phyloP scores from a whole-genome alignment of 2,888 invertebrate genomes.

The Enchytraeus crypticus region DNA sequence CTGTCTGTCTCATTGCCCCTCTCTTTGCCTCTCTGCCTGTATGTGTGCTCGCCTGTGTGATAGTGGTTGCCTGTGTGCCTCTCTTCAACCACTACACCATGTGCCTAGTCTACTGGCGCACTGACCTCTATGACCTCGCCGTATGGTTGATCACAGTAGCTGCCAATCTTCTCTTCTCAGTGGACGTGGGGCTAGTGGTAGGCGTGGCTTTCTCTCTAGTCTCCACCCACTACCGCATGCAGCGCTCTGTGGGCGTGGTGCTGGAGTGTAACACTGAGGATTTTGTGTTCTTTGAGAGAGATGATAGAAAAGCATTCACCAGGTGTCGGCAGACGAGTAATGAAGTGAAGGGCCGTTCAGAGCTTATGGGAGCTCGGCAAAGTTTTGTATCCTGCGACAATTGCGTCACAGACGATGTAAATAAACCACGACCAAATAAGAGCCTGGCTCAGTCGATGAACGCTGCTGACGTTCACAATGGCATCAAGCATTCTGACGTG shows the following conservation, averaged over 20 bases:
- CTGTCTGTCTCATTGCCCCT: slow-evolving; percentile 38
- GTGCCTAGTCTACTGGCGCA: slow-evolving; percentile 59
- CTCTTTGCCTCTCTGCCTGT: slow-evolving; percentile 40
- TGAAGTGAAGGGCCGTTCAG: neutral
- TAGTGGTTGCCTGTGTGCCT: slow-evolving; percentile 48
- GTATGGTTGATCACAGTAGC: slow-evolving; percentile 40
- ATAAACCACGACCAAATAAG: no score
- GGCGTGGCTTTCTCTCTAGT: slow-evolving; percentile 39
- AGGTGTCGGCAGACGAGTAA: neutral
- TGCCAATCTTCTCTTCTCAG: slow-evolving; percentile 38
- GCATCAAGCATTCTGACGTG: neutral
- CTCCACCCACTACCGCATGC: slow-evolving; percentile 40
- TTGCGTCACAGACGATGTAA: neutral
- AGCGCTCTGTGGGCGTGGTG: slow-evolving; percentile 16
- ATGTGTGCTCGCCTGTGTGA: slow-evolving; percentile 47
- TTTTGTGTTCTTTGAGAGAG: neutral
- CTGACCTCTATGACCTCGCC: slow-evolving; percentile 68
- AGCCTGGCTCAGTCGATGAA: no score
- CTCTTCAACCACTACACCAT: slow-evolving; percentile 60
- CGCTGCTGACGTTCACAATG: neutral
- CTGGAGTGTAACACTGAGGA: neutral
- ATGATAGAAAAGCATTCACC: no score
- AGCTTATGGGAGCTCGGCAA: neutral
- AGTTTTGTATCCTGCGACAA: neutral
- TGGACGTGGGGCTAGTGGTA: slow-evolving; percentile 40